Percentiles rank a stretch among this genome's conserved stretches.
phyloP scores from a whole-genome alignment of 2,113 vertebrate genomes.

The Geothlypis trichas region DNA sequence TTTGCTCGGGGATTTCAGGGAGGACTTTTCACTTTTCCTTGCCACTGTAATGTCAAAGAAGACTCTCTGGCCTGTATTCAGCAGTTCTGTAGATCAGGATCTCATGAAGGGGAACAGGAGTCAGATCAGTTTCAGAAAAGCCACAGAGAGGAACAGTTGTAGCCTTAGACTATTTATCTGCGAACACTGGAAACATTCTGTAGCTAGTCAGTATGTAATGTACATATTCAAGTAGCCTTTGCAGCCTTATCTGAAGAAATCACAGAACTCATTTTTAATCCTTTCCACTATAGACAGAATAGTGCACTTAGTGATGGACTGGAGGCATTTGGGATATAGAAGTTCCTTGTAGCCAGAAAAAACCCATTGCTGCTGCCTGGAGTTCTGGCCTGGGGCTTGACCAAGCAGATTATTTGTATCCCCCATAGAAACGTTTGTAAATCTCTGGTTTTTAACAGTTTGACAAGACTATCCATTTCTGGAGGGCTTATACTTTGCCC shows the following conservation, averaged over 20 bases:
- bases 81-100: not conserved
- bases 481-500: not conserved
- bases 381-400: not conserved
- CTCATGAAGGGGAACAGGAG: not conserved
- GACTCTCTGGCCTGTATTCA: not conserved
- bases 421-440: not conserved
- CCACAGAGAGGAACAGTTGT: not conserved
- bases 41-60: not conserved
- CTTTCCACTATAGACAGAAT: not conserved
- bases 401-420: not conserved
- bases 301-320: not conserved
- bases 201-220: not conserved
- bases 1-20: not conserved
- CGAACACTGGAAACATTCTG: not conserved
- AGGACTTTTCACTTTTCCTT: not conserved
- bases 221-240: not conserved
- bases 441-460: not conserved
- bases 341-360: not conserved
- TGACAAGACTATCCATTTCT: accelerated
- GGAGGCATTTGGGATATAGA: not conserved
- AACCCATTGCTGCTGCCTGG: not conserved
- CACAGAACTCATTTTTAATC: not conserved
- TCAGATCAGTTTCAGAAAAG: not conserved
- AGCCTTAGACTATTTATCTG: not conserved
- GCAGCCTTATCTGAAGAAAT: not conserved